Percentiles rank a stretch among this genome's conserved stretches.
Conservation (phyloP, 2,797 vertebrate genomes). For the Siniperca obscura region DNA sequence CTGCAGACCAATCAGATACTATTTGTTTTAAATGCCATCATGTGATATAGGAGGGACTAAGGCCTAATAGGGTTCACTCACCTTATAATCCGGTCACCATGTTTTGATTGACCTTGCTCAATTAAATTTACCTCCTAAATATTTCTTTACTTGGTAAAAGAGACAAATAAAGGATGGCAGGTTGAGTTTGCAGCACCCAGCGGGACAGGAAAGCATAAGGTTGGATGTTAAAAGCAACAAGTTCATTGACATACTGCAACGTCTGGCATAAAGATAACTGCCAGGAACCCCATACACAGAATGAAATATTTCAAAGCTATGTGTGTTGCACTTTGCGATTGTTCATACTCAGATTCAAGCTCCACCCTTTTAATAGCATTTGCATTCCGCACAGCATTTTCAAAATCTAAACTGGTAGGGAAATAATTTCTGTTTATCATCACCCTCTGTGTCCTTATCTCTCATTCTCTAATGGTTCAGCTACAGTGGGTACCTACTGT, state of each 20-base stretch:
- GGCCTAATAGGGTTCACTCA: conserved; percentile 34
- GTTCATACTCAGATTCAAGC: conserved; percentile 2
- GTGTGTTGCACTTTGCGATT: neutral
- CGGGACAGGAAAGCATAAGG: neutral
- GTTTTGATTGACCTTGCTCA: conserved; percentile 40
- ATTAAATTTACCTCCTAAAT: conserved; percentile 27
- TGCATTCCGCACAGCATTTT: conserved; percentile 3
- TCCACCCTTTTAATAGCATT: conserved; percentile 27
- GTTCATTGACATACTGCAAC: neutral
- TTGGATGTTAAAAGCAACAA: conserved; percentile 10
- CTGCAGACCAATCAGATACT: conserved; percentile 46
- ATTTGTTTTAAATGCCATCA: conserved; percentile 58
- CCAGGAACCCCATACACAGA: conserved; percentile 8
- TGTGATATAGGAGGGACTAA: conserved; percentile 32
- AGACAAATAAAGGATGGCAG: conserved; percentile 32
- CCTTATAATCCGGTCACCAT: conserved; percentile 40
- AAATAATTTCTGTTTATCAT: conserved; percentile 56
- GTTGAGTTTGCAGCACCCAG: neutral
- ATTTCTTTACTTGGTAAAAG: conserved; percentile 29
- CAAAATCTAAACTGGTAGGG: conserved; percentile 43
- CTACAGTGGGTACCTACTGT: conserved; percentile 66
- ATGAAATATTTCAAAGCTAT: conserved; percentile 36
- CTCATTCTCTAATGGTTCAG: conserved; percentile 61
- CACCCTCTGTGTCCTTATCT: conserved; percentile 60
- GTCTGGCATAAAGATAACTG: conserved; percentile 1